phyloP scores from a whole-genome alignment of 2,888 invertebrate genomes.

The Polietes domitor region DNA sequence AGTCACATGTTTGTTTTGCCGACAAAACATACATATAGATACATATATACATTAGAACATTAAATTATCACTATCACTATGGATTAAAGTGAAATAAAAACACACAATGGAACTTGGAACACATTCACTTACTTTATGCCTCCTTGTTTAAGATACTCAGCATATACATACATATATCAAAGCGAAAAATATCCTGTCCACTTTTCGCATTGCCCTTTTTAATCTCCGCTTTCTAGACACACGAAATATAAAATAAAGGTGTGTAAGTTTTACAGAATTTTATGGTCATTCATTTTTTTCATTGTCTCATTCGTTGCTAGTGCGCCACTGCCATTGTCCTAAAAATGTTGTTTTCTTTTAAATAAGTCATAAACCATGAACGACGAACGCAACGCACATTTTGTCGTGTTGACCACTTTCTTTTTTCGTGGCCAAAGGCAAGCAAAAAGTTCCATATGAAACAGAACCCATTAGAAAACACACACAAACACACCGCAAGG shows the following conservation, averaged over 20 bases:
- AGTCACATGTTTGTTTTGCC: no score
- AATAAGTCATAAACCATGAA: slow-evolving; percentile 44
- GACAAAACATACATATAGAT: no score
- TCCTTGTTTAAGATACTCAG: no score
- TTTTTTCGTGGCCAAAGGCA: background rate
- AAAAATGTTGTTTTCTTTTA: slow-evolving; percentile 49
- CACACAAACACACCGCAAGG: background rate
- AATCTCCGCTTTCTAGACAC: background rate
- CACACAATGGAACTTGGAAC: no score
- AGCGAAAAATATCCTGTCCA: no score
- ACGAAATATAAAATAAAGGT: slow-evolving; percentile 42
- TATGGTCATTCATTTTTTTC: slow-evolving; percentile 4
- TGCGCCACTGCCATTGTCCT: slow-evolving; percentile 27
- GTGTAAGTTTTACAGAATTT: slow-evolving; percentile 41
- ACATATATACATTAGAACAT: no score
- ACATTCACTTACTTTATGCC: no score
- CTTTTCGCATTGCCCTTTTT: slow-evolving; percentile 2
- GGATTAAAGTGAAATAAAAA: no score
- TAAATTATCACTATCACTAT: no score
- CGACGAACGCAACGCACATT: slow-evolving; percentile 39
- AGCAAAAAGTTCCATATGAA: background rate
- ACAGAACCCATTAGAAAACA: background rate
- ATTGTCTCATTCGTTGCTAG: background rate
- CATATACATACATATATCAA: no score
- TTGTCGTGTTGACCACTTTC: slow-evolving; percentile 33